phyloP scores from a whole-genome alignment of 1,140 invertebrate species.

The Gonatopus flavifemur region DNA sequence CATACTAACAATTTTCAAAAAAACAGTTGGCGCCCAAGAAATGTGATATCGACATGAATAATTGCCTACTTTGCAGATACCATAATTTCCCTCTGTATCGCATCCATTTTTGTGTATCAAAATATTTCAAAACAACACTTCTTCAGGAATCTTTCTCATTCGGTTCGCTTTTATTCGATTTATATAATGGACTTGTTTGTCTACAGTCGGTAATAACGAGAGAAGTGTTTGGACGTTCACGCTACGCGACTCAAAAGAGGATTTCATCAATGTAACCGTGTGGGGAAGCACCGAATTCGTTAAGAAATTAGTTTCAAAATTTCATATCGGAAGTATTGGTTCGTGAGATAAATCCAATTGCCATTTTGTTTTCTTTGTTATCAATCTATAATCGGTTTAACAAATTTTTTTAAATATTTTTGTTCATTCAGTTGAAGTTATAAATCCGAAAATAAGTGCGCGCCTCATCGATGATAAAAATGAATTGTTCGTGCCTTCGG shows the following conservation, averaged over 20 bases:
- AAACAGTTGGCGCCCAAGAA: too few species aligned
- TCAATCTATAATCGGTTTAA: too few species aligned
- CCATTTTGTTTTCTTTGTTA: slow-evolving; percentile 11
- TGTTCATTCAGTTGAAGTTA: slow-evolving; percentile 67
- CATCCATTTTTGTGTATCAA: too few species aligned
- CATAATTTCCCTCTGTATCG: too few species aligned
- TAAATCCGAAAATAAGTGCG: slow-evolving; percentile 61
- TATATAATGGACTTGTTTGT: slow-evolving; percentile 18
- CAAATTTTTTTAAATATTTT: too few species aligned
- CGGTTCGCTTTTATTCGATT: background rate
- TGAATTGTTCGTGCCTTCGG: slow-evolving; percentile 64
- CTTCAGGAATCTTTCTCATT: background rate
- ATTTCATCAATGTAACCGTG: slow-evolving; percentile 69
- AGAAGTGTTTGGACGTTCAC: slow-evolving; percentile 71
- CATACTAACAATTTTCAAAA: too few species aligned
- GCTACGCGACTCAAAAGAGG: slow-evolving; percentile 65
- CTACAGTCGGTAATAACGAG: slow-evolving; percentile 43
- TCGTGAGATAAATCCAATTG: slow-evolving; percentile 25
- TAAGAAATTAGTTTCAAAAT: slow-evolving; percentile 60
- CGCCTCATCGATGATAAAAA: slow-evolving; percentile 59
- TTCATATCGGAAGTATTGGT: slow-evolving; percentile 68
- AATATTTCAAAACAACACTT: background rate
- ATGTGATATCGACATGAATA: too few species aligned
- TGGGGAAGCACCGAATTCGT: slow-evolving; percentile 68
- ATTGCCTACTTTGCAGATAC: too few species aligned